Percentiles rank a stretch among this genome's conserved stretches.
Evolutionary conservation across 30 jellyfish, hydroid and myxozoan species (phyloP).

Genomic region (Aurelia coerulea): DNA sequence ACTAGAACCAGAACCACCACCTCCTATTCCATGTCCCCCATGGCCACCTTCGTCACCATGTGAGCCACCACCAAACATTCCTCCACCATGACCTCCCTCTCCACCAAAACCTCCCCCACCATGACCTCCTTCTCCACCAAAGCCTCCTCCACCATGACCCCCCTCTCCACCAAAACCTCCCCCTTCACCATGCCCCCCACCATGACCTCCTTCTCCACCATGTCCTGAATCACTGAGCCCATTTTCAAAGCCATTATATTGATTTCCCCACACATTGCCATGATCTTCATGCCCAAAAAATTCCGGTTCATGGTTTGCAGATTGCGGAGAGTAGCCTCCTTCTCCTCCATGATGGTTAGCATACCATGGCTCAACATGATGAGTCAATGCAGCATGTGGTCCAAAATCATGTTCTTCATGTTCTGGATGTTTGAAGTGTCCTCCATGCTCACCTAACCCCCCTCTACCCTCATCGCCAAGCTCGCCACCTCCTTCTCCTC

Average conservation of each 20-base stretch:
- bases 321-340: conserved; percentile 2
- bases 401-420: conserved; percentile 44
- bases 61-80: conserved; percentile 9
- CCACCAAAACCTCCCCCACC: conserved; percentile 31
- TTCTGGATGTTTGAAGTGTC: conserved; percentile 39
- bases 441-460: conserved; percentile 38
- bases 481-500: too few species aligned
- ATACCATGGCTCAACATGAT: conserved; percentile 68
- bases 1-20: conserved; percentile 24
- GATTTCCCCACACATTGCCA: conserved; percentile 70
- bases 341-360: not conserved
- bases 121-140: conserved; percentile 44
- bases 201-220: conserved; percentile 18
- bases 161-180: conserved; percentile 38
- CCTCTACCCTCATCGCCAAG: conserved; percentile 10
- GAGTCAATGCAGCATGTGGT: conserved; percentile 56
- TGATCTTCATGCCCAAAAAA: conserved; percentile 59
- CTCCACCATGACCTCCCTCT: too few species aligned
- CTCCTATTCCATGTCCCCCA: conserved; percentile 25
- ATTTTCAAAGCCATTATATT: conserved; percentile 53
- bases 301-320: not conserved
- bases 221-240: conserved; percentile 42
- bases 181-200: conserved; percentile 3
- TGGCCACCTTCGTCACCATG: conserved; percentile 56
- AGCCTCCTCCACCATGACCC: not conserved